These are phyloP conservation scores for Tetranychus cinnabarinus DNA, from an alignment of 1,140 invertebrate genomes.

Conservation along the genomic window DNA sequence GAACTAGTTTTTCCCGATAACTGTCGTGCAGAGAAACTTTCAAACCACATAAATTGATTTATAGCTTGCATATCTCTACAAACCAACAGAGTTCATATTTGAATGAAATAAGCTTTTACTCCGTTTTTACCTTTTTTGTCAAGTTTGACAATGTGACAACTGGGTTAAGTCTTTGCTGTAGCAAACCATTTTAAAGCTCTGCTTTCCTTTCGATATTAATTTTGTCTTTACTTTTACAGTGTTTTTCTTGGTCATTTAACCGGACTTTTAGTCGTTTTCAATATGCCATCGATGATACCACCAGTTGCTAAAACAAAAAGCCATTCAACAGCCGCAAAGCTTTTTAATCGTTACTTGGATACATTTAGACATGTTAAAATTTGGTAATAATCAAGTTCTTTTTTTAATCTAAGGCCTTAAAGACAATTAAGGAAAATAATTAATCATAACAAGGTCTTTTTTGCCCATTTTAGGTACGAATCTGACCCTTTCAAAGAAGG, in stretches of 20 bases:
- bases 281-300: neutral
- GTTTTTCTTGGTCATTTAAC: neutral
- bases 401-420: neutral
- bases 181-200: no score
- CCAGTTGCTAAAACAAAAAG: neutral
- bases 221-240: neutral
- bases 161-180: no score
- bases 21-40: no score
- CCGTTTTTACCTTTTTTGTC: no score
- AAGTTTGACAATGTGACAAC: no score
- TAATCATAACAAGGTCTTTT: no score
- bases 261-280: neutral
- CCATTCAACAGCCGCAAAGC: conserved; percentile 19
- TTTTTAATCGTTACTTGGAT: conserved; percentile 47
- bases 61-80: no score
- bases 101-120: no score
- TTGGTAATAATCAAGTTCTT: conserved; percentile 26
- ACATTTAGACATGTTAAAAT: conserved; percentile 41
- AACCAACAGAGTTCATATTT: no score
- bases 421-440: no score
- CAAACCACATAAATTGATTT: no score
- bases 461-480: conserved; percentile 18
- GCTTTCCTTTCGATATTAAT: neutral
- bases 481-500: conserved; percentile 28
- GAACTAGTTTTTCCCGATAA: no score